phyloP scores from a whole-genome alignment of 2,888 invertebrate species.

The Chrysotoxum bicinctum region DNA sequence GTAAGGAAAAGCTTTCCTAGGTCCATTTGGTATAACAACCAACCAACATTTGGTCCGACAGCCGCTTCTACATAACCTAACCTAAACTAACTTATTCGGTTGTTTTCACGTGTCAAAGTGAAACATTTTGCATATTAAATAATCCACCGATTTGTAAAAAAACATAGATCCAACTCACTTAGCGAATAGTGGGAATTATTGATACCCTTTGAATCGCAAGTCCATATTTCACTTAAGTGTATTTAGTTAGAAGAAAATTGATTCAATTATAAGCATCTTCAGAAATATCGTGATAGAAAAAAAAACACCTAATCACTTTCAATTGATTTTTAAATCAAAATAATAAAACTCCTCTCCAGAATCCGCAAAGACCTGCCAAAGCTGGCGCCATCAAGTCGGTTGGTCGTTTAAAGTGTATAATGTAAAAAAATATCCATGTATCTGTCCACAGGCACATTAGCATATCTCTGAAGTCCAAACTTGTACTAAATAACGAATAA shows the following conservation, averaged over 20 bases:
- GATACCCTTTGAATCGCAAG: background rate
- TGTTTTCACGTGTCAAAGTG: no score
- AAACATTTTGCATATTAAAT: no score
- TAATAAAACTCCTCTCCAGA: background rate
- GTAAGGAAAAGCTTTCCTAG: no score
- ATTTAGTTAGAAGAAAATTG: background rate
- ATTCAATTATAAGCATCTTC: background rate
- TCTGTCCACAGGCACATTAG: constrained; percentile 34
- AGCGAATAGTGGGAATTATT: background rate
- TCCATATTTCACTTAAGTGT: background rate
- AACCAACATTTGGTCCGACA: no score
- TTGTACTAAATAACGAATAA: constrained; percentile 60
- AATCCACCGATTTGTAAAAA: no score
- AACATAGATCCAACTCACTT: background rate
- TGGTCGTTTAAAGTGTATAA: background rate
- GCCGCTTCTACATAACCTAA: no score
- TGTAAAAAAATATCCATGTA: background rate
- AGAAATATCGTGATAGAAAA: background rate
- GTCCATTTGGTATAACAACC: no score
- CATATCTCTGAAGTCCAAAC: constrained; percentile 37
- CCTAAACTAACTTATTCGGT: no score
- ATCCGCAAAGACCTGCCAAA: constrained; percentile 2
- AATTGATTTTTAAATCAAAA: constrained; percentile 2
- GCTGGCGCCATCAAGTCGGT: constrained; percentile 59
- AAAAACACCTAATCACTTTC: background rate